Evolutionary conservation across 2,113 vertebrate species (phyloP).

Genomic region (Alaudala cheleensis): DNA sequence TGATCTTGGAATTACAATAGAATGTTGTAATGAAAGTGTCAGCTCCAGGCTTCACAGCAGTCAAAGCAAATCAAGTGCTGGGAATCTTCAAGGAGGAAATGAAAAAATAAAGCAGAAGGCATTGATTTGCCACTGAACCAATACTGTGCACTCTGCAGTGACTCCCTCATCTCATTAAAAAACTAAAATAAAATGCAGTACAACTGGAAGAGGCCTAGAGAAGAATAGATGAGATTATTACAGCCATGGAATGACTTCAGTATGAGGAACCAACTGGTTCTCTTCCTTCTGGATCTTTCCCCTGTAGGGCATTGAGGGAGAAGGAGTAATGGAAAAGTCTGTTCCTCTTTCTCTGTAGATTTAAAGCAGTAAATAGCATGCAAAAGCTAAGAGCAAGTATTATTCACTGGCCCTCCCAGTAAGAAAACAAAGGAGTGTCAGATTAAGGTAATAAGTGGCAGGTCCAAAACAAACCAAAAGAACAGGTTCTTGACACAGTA

Average conservation of each 20-base stretch:
- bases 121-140: background rate
- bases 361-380: background rate
- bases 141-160: background rate
- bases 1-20: background rate
- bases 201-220: background rate
- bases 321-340: background rate
- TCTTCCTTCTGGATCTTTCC: background rate
- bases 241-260: background rate
- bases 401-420: conserved; percentile 44
- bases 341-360: background rate
- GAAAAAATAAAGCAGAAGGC: background rate
- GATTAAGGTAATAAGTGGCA: conserved; percentile 12
- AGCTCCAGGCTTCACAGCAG: background rate
- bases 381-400: background rate
- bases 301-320: background rate
- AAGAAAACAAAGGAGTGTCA: conserved; percentile 63
- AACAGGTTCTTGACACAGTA: conserved; percentile 10
- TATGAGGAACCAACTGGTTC: background rate
- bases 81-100: background rate
- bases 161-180: background rate
- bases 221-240: background rate
- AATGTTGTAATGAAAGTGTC: background rate
- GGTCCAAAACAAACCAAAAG: conserved; percentile 45
- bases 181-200: background rate
- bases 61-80: background rate